Evolutionary conservation across 2,113 vertebrate genomes (phyloP).

Genomic region (Numenius arquata): DNA sequence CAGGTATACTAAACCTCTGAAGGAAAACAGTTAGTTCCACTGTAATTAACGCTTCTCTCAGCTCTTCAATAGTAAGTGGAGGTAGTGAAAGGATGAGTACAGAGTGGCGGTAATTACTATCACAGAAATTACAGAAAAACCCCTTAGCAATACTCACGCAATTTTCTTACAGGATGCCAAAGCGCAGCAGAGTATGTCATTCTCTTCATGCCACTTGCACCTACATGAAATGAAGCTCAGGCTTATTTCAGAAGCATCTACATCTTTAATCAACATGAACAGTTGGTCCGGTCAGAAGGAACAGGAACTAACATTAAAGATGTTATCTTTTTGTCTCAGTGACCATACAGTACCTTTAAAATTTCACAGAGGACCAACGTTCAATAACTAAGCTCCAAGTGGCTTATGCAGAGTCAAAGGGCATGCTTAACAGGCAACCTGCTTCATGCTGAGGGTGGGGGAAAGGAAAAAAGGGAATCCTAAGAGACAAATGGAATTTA

Average conservation of each 20-base stretch:
- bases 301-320: not conserved
- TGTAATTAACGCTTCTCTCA: not conserved
- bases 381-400: not conserved
- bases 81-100: not conserved
- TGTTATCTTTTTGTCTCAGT: not conserved
- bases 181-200: slow-evolving; percentile 76
- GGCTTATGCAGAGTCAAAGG: not conserved
- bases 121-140: not conserved
- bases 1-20: not conserved
- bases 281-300: not conserved
- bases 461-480: not conserved
- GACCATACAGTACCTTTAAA: not conserved
- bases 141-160: slow-evolving; percentile 66
- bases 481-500: not conserved
- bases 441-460: not conserved
- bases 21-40: not conserved
- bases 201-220: slow-evolving; percentile 83
- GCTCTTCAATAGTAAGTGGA: not conserved
- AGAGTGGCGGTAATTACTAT: not conserved
- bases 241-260: not conserved
- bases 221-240: slow-evolving; percentile 36
- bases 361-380: not conserved
- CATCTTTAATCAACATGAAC: not conserved
- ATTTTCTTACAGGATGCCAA: slow-evolving; percentile 79
- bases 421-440: not conserved